Conservation (phyloP, 2,888 invertebrate species). For the Drosophila anomalipes region DNA sequence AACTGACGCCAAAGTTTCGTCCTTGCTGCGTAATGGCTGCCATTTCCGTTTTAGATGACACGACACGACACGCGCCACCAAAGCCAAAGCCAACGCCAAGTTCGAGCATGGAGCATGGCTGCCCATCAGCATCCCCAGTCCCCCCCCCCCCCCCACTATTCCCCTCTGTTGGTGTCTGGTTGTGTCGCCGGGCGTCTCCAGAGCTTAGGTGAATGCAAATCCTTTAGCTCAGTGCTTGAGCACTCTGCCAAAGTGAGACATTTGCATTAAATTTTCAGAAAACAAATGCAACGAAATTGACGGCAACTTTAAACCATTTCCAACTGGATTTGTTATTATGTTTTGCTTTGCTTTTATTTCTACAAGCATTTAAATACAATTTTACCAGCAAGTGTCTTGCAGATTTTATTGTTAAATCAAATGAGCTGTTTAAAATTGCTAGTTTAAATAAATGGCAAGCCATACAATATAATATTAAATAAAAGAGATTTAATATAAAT, state of each 20-base stretch:
- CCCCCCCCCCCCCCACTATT: no score
- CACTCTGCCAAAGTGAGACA: conserved; percentile 53
- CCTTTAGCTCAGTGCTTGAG: conserved; percentile 50
- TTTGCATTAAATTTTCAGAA: conserved; percentile 51
- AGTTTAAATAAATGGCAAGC: background rate
- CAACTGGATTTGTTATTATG: background rate
- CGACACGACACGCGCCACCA: conserved; percentile 57
- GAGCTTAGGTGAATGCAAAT: conserved; percentile 66
- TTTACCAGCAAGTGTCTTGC: background rate
- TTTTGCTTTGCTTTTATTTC: no score
- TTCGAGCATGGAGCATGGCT: conserved; percentile 14
- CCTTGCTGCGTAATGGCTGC: conserved; percentile 69
- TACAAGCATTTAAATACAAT: background rate
- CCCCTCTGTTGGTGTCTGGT: conserved; percentile 3
- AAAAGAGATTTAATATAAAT: background rate
- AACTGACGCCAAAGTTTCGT: conserved; percentile 63
- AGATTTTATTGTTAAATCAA: background rate
- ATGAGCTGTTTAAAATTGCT: background rate
- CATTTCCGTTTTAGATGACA: conserved; percentile 68
- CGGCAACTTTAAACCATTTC: conserved; percentile 13
- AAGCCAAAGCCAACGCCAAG: conserved; percentile 42
- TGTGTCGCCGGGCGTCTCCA: conserved; percentile 41
- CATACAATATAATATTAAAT: background rate
- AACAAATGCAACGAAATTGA: conserved; percentile 19
- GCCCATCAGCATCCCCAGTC: conserved; percentile 3